A percentile compares a stretch with the other conserved stretches of the same genome.
These are phyloP conservation scores for Pica pica DNA, from an alignment of 2,113 vertebrate species.

Conservation along the genomic window DNA sequence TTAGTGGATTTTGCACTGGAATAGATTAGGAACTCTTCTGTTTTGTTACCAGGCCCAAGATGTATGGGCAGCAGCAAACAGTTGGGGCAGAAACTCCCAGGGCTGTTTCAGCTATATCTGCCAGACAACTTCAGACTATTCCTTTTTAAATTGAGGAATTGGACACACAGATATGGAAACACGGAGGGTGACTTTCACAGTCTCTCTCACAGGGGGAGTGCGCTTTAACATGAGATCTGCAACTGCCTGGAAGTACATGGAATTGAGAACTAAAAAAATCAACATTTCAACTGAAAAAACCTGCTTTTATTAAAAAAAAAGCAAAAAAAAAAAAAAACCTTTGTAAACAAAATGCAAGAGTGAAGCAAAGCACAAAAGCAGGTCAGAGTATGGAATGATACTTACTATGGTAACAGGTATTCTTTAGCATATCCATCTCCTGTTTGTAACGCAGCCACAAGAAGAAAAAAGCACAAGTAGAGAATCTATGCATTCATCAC, in stretches of 20 bases:
- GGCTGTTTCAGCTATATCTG: not conserved
- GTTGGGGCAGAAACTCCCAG: not conserved
- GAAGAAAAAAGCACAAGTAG: slow-evolving; percentile 99
- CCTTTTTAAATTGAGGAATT: not conserved
- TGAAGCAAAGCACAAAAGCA: slow-evolving; percentile 80
- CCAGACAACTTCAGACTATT: slow-evolving; percentile 25
- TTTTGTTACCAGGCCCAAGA: not conserved
- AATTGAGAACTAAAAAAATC: not conserved
- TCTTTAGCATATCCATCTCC: slow-evolving; percentile 99
- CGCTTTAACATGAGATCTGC: not conserved
- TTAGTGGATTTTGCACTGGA: not conserved
- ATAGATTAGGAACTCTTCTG: not conserved
- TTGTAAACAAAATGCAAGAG: slow-evolving; percentile 62
- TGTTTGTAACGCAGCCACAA: slow-evolving; percentile 95
- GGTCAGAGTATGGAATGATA: slow-evolving; percentile 79
- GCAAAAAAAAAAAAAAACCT: not conserved
- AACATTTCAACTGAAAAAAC: slow-evolving; percentile 19
- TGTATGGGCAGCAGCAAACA: not conserved
- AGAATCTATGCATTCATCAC: slow-evolving; percentile 97
- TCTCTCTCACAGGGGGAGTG: not conserved
- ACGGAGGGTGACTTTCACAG: not conserved
- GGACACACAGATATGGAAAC: slow-evolving; percentile 46
- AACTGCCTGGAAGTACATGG: not conserved
- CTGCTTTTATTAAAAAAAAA: not conserved
- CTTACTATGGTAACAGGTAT: slow-evolving; percentile 99